Evolutionary conservation across 64 coral and sea anemone species (phyloP), one percentile per base, ranked within the genome.

Genomic region (Pachyseris speciosa): DNA sequence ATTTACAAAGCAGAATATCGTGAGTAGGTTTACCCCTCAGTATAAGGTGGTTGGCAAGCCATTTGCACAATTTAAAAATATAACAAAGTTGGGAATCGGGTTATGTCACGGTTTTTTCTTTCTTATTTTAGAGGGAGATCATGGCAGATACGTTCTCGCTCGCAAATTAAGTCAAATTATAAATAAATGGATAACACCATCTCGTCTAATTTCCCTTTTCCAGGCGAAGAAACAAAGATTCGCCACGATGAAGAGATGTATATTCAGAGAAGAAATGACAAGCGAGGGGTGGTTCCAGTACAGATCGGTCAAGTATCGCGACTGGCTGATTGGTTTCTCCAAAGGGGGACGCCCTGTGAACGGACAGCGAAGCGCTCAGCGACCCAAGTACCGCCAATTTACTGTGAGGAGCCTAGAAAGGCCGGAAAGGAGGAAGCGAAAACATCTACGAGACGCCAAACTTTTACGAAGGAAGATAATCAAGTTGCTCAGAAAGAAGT

Each of bases 291-390:
- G 68, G 47, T 37, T 25, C 6, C 15, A 71, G 64, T 91, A 69
- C 36, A 52, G 49, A 72, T 91, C 88, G 19, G 76, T 58, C 2
- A 91, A 69, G 25, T 83, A 91, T 78, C 88, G 76, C 51, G 24
- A 72, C 2, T 91, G 42, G 64, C 57, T 81, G 26, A 72, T 91
- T 40, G 88, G 74, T 30, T 52, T 91, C 15, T 80, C 75, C 76
- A 83, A 69, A 72, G 49, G 26, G 0, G 88, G 88, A 20, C 60
- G 75, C 30, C 41, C 47, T 26, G 36, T 80, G 3, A 43, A 44
- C 0, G 88, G 76, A 33, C 60, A 22, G n/a, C 34, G 11, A 41
- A 83, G 88, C 48, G 25, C 66, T 32, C 68, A 37, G 36, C 38
- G 88, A 27, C 28, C 16, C n/a, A 80, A 36, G 32, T 58, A 63